Conservation (phyloP, 1,140 invertebrate genomes). For the Planococcus citri region DNA sequence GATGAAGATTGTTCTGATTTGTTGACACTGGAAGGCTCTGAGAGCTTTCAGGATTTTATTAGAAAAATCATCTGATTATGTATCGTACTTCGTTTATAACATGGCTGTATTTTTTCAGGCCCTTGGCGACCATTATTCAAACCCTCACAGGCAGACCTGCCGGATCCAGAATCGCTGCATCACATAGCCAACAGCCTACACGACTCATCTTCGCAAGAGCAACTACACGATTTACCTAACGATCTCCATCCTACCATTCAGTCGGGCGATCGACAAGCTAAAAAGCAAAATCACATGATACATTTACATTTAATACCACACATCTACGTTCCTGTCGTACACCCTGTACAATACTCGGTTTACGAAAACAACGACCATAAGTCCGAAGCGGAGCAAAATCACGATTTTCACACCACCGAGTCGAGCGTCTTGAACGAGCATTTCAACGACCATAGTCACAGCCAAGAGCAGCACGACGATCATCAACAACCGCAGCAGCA, state of each 20-base stretch:
- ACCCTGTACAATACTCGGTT: slow-evolving; percentile 18
- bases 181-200: neutral
- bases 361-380: neutral
- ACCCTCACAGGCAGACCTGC: slow-evolving; percentile 20
- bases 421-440: neutral
- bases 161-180: slow-evolving; percentile 21
- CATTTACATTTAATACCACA: slow-evolving; percentile 25
- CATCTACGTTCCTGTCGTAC: slow-evolving; percentile 25
- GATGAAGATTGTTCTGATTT: no score
- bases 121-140: slow-evolving; percentile 24
- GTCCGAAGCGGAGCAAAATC: neutral
- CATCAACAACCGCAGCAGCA: neutral
- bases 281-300: slow-evolving; percentile 25
- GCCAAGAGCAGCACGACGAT: slow-evolving; percentile 1
- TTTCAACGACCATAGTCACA: neutral
- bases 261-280: neutral
- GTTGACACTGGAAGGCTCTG: no score
- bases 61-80: no score
- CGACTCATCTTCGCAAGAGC: neutral
- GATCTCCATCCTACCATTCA: neutral
- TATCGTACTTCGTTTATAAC: no score
- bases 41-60: no score
- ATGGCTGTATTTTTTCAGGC: slow-evolving; percentile 7
- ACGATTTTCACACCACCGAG: neutral
- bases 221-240: neutral